These are phyloP conservation scores for Zaprionus nigranus DNA, from an alignment of 1,140 invertebrate species.

Conservation along the genomic window DNA sequence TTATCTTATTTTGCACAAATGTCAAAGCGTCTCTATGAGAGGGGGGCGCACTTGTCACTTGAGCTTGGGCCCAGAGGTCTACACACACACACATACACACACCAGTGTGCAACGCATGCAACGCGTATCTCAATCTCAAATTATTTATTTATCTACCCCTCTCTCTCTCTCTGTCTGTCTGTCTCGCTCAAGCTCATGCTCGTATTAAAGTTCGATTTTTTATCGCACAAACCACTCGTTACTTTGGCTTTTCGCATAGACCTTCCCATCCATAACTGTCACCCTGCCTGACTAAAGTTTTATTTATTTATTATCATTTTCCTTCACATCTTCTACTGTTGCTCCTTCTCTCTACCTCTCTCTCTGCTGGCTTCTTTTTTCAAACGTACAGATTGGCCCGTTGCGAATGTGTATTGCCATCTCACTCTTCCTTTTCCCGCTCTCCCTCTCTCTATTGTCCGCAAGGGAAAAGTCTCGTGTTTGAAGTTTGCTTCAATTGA, in stretches of 20 bases:
- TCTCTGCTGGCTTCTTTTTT: not conserved
- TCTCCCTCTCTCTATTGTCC: slow-evolving; percentile 19
- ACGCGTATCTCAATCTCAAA: slow-evolving; percentile 39
- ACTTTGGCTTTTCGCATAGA: slow-evolving; percentile 52
- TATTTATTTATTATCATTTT: slow-evolving; percentile 65
- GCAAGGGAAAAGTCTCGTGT: slow-evolving; percentile 40
- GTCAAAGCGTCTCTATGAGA: slow-evolving; percentile 48
- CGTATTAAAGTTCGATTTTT: slow-evolving; percentile 80
- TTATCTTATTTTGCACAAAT: slow-evolving; percentile 61
- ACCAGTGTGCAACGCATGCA: slow-evolving; percentile 28
- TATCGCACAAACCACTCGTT: slow-evolving; percentile 69
- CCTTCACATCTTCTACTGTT: not conserved
- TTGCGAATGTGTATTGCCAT: slow-evolving; percentile 38
- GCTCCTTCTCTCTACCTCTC: not conserved
- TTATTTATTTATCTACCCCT: slow-evolving; percentile 70
- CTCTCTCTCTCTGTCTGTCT: not conserved
- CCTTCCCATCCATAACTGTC: slow-evolving; percentile 76
- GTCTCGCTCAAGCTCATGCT: slow-evolving; percentile 14
- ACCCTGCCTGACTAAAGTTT: slow-evolving; percentile 61
- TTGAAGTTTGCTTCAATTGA: slow-evolving; percentile 53
- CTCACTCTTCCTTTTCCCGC: not conserved
- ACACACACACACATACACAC: slow-evolving; percentile 2
- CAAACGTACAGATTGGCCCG: slow-evolving; percentile 46
- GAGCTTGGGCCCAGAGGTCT: slow-evolving; percentile 71
- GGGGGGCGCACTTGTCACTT: slow-evolving; percentile 73